These are phyloP conservation scores for Thamnophis elegans DNA, from an alignment of 2,797 vertebrate species.

Conservation along the genomic window DNA sequence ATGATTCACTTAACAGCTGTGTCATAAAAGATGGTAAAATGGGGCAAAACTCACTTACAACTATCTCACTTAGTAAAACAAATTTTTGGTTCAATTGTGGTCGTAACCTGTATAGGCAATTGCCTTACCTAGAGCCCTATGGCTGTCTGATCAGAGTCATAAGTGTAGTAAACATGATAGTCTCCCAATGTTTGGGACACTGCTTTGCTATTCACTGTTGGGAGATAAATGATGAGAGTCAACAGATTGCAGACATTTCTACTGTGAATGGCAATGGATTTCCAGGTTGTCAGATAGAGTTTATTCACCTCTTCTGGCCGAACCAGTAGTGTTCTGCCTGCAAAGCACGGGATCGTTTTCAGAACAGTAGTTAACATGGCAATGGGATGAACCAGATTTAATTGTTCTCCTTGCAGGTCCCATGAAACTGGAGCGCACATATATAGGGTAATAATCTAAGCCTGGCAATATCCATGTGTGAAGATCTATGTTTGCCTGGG, in stretches of 20 bases:
- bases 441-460: background rate
- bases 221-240: background rate
- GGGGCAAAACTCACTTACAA: too few species aligned
- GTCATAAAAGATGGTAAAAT: too few species aligned
- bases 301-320: background rate
- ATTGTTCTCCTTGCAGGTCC: background rate
- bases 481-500: background rate
- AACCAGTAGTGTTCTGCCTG: background rate
- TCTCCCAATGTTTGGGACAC: background rate
- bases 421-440: background rate
- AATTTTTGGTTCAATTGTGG: too few species aligned
- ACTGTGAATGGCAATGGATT: background rate
- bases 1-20: too few species aligned
- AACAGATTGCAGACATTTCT: too few species aligned
- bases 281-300: background rate
- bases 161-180: background rate
- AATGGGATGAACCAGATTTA: background rate
- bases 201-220: background rate
- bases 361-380: background rate
- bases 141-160: background rate
- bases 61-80: too few species aligned
- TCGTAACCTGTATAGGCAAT: background rate
- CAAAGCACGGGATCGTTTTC: background rate
- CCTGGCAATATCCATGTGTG: too few species aligned
- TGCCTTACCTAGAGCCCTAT: background rate